phyloP scores from a whole-genome alignment of 92 coral and sea anemone genomes.

The Phenganax marumi region DNA sequence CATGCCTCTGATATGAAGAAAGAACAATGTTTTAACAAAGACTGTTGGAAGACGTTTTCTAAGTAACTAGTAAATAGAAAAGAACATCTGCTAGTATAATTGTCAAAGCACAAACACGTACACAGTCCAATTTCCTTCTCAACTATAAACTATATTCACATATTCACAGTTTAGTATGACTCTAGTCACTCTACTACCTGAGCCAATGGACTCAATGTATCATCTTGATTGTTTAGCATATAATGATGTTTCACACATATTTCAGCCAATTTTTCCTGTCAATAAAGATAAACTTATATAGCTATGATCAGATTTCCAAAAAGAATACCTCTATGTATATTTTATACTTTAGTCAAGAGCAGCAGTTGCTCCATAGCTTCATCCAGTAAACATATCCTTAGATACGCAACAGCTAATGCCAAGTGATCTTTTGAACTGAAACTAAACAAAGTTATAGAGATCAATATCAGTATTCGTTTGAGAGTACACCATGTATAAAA shows the following conservation, averaged over 20 bases:
- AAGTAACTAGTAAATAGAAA: slow-evolving; percentile 53
- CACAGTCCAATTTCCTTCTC: no score
- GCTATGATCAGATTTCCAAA: background rate
- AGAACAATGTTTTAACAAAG: slow-evolving; percentile 72
- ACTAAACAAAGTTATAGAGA: slow-evolving; percentile 38
- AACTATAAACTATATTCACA: no score
- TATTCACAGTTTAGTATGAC: no score
- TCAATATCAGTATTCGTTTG: no score
- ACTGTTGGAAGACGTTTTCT: slow-evolving; percentile 75
- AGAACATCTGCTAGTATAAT: background rate
- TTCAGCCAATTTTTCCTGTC: slow-evolving; percentile 69
- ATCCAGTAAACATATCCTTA: slow-evolving; percentile 81
- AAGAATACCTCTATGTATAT: no score
- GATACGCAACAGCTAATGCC: slow-evolving; percentile 77
- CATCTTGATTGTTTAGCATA: slow-evolving; percentile 71
- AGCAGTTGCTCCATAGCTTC: slow-evolving; percentile 71
- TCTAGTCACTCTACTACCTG: slow-evolving; percentile 67
- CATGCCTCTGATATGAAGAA: slow-evolving; percentile 64
- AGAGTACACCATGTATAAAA: no score
- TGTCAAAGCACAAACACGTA: no score
- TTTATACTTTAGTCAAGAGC: slow-evolving; percentile 68
- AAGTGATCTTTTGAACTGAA: slow-evolving; percentile 75
- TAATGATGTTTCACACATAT: slow-evolving; percentile 73
- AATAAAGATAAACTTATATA: background rate
- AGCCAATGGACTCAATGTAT: slow-evolving; percentile 77